A percentile compares a stretch with the other conserved stretches of the same genome.
These are phyloP conservation scores for Paraplagusia blochii DNA, from an alignment of 2,113 vertebrate species.

Conservation along the genomic window DNA sequence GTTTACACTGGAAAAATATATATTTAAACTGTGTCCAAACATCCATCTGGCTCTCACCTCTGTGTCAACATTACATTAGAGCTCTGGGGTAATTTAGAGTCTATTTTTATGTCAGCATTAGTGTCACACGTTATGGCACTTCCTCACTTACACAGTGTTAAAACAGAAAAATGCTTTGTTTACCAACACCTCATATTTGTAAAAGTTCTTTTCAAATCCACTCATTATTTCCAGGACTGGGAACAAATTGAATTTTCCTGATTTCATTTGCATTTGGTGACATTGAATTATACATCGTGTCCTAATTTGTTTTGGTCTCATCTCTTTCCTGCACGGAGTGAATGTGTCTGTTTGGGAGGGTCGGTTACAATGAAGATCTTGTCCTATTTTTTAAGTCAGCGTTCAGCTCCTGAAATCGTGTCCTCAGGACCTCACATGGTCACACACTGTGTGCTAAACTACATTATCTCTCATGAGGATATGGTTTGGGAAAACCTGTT, in stretches of 20 bases:
- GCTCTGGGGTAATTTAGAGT: slow-evolving; percentile 28
- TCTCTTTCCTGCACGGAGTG: slow-evolving; percentile 23
- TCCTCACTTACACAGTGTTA: slow-evolving; percentile 32
- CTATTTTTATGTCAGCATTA: slow-evolving; percentile 52
- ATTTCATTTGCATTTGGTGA: slow-evolving; percentile 80
- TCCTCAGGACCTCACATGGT: slow-evolving; percentile 46
- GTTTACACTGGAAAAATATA: neutral
- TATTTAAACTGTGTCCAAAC: neutral
- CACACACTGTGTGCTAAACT: slow-evolving; percentile 59
- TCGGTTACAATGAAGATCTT: slow-evolving; percentile 27
- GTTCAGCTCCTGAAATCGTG: slow-evolving; percentile 26
- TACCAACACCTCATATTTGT: slow-evolving; percentile 67
- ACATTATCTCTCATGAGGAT: slow-evolving; percentile 64
- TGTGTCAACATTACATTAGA: slow-evolving; percentile 47
- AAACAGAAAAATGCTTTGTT: slow-evolving; percentile 65
- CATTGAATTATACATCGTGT: slow-evolving; percentile 81
- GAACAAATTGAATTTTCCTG: slow-evolving; percentile 78
- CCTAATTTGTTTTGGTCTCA: slow-evolving; percentile 67
- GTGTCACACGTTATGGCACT: slow-evolving; percentile 27
- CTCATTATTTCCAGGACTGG: slow-evolving; percentile 60
- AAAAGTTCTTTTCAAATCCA: slow-evolving; percentile 62
- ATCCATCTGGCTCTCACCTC: slow-evolving; percentile 14
- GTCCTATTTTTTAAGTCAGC: slow-evolving; percentile 34
- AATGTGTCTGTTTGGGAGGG: neutral
- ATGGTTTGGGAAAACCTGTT: slow-evolving; percentile 55